Base-by-base conservation (phyloP, 2,797 vertebrate species). In the Phoxinus dragarum region DNA sequence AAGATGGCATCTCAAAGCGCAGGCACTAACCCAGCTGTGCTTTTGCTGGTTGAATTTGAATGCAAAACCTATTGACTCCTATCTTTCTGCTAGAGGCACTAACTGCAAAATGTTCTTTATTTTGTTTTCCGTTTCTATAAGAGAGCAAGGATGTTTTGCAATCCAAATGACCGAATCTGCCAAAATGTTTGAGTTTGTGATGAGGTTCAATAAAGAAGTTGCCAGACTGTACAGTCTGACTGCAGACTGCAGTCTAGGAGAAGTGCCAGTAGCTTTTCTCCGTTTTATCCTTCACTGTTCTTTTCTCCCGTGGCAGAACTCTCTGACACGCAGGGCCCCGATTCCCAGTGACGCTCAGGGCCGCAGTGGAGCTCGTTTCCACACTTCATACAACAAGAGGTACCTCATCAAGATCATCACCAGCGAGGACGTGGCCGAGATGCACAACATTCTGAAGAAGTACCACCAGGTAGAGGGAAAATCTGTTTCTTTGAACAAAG, bases 381-480 rank as follows among this genome's bases (percentile, higher is more conserved):
- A 99, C 90, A 98, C 96, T 0, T 98, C 98, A 72, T 99, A 97
- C 0, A 97, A 99, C 95, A 99, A 97, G 92, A 96, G 97, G 91
- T 99, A 99, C 9, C 94, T 99, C 93, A 97, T 99, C 94, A 99
- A 99, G 95, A 99, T 97, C 86, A 99, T 99, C 92, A 98, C 97
- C 84, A 98, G 98, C 49, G 98, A 99, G 93, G 98, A 99, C 84
- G 98, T 99, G 88, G 98, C 98, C 0, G 98, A 99, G 93, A 99
- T 99, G 98, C 98, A 99, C 92, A 99, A 99, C 92, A 99, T 99
- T 89, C 93, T 99, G 87, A 99, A 99, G 96, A 99, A 99, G 88
- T 99, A 99, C 90, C 98, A 99, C 91, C 98, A 99, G 98, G 98
- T 99, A 90, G 47, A 40, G 82, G 42, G 44, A 66, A 78, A 52